Evolutionary conservation across 2,113 vertebrate species (phyloP).

Genomic region (Malurus cyaneus): DNA sequence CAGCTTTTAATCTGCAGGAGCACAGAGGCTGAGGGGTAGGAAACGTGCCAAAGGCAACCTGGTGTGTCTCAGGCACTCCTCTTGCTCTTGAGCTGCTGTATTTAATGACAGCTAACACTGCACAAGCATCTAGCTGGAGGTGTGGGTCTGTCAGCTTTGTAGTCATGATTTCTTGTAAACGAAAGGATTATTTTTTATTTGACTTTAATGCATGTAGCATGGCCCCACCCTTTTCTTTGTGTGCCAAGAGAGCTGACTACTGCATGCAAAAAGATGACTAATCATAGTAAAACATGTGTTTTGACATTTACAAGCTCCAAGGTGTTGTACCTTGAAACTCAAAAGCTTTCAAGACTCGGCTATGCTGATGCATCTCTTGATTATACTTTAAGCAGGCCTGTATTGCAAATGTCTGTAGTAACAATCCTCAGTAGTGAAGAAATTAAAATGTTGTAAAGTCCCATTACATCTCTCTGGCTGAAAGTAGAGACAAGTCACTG

Average conservation of each 20-base stretch:
- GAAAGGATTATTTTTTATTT: not conserved
- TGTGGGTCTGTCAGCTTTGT: not conserved
- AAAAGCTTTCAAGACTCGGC: not conserved
- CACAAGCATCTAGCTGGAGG: not conserved
- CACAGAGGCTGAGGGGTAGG: not conserved
- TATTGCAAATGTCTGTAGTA: not conserved
- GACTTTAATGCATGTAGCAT: not conserved
- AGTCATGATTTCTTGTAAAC: not conserved
- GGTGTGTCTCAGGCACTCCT: not conserved
- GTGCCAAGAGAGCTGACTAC: not conserved
- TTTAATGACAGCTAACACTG: not conserved
- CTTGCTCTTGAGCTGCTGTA: not conserved
- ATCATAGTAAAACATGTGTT: not conserved
- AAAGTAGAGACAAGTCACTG: not conserved
- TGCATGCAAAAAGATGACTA: not conserved
- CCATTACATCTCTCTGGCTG: not conserved
- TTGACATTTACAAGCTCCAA: constrained; percentile 30
- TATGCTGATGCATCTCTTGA: not conserved
- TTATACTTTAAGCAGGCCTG: not conserved
- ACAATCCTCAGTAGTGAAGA: not conserved
- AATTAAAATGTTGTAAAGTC: not conserved
- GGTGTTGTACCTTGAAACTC: not conserved
- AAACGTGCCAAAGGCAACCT: not conserved
- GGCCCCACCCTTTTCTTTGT: not conserved
- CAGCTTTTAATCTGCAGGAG: not conserved